Base-by-base conservation (phyloP, 2,113 vertebrate genomes). In the Calidris pugnax region DNA sequence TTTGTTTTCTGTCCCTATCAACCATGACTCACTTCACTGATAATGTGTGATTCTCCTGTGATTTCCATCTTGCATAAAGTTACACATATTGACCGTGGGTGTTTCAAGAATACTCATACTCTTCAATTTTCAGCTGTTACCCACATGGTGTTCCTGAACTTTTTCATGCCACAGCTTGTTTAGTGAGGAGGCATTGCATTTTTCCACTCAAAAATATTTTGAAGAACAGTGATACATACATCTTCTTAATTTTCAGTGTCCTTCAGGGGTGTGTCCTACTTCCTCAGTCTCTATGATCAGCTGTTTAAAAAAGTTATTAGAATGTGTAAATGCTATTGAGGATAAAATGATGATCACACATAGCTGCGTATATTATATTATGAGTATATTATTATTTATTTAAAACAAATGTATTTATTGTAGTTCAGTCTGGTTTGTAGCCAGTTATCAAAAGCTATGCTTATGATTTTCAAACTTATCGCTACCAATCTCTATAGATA, bases 81-180 rank as follows among this genome's bases (percentile, higher is more conserved):
- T 87, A 83, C 71, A 90, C 93, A 87, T 87, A 89, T 83, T 95
- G 81, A 85, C 28, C 0, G 63, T 93, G 93, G 81, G 93, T 79
- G 89, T 95, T 90, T 83, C 79, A 94, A 90, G 35, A 72, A 89
- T 94, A 89, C 66, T 91, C n/a, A 93, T 71, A 87, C 45, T 30
- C 66, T 75, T 67, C 78, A 85, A 50, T 79, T 93, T 96, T 96
- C 74, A 77, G 10, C 78, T 93, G 62, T 87, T 90, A 76, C 17
- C 74, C 37, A 83, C 62, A 69, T 41, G 20, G 74, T 69, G 60
- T 86, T 93, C 37, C 76, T 87, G 68, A 93, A 62, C 14, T 85
- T 82, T 75, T 68, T 67, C 33, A 39, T 67, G n/a, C 10, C n/a
- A 75, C 48, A 82, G 39, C 12, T 93, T 95, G 69, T 87, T 91